These are phyloP conservation scores for Scomber japonicus DNA, from an alignment of 2,113 vertebrate genomes.

Conservation along the genomic window DNA sequence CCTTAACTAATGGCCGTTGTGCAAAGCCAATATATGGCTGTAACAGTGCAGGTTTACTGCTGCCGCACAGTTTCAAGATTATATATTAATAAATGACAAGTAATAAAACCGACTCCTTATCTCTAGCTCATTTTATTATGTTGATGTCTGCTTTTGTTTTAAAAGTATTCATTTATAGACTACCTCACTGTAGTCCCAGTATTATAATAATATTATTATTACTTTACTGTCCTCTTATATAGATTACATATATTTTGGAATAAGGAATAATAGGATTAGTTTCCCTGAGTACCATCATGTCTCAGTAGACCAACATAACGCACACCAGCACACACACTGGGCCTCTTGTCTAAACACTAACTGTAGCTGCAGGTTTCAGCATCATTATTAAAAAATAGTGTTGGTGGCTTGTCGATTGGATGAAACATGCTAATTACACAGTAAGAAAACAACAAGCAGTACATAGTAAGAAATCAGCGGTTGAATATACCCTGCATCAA, in stretches of 20 bases:
- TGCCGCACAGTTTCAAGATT: neutral
- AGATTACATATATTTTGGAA: neutral
- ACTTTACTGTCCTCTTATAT: neutral
- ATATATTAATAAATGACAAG: constrained; percentile 25
- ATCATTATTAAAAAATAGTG: neutral
- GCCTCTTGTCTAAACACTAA: constrained; percentile 36
- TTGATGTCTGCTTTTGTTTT: neutral
- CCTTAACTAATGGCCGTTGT: constrained; percentile 41
- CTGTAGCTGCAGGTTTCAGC: neutral
- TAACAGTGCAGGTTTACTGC: constrained; percentile 10
- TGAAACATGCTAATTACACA: no score
- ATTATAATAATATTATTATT: neutral
- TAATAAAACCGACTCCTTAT: neutral
- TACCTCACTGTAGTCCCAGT: neutral
- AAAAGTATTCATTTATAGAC: no score
- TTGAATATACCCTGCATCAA: neutral
- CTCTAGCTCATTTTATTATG: neutral
- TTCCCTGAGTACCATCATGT: neutral
- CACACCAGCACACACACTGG: neutral
- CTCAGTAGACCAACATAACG: neutral
- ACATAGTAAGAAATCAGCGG: no score
- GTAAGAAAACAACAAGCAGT: neutral
- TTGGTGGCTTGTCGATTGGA: no score
- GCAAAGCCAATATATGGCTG: constrained; percentile 28
- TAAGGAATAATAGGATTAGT: neutral